Percentiles rank a stretch among this genome's conserved stretches.
phyloP scores from a whole-genome alignment of 2,797 vertebrate genomes.

The Arrhamphus sclerolepis region DNA sequence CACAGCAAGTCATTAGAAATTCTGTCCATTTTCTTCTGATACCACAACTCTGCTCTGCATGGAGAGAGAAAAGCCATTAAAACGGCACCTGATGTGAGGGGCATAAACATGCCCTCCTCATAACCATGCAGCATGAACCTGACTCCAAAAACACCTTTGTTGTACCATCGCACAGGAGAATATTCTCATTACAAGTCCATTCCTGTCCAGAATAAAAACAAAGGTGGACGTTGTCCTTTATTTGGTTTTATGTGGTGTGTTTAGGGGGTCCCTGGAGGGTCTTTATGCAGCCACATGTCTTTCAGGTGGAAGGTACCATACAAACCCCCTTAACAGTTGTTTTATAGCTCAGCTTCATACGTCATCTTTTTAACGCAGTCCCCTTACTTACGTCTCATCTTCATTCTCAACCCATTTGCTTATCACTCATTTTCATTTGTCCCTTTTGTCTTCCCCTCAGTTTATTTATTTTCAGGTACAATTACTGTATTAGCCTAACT shows the following conservation, averaged over 20 bases:
- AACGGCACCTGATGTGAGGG: constrained; percentile 68
- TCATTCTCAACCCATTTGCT: constrained; percentile 9
- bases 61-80: constrained; percentile 64
- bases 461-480: constrained; percentile 26
- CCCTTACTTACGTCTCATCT: neutral
- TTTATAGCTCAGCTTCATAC: constrained; percentile 48
- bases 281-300: constrained; percentile 57
- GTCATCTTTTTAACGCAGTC: constrained; percentile 4
- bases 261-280: constrained; percentile 69
- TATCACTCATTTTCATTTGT: neutral
- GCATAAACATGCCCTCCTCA: constrained; percentile 52
- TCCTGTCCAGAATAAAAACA: constrained; percentile 38
- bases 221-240: constrained; percentile 44
- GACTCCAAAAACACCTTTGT: constrained; percentile 41
- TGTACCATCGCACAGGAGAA: constrained; percentile 20
- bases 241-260: constrained; percentile 45
- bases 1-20: constrained; percentile 28
- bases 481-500: neutral
- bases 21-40: constrained; percentile 43
- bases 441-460: constrained; percentile 1
- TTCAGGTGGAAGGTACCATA: constrained; percentile 70
- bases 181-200: constrained; percentile 26
- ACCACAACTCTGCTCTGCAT: constrained; percentile 20
- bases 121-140: constrained; percentile 42
- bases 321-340: constrained; percentile 47